Conservation (phyloP, 2,888 invertebrate genomes). For the Ramazzottius varieornatus region DNA sequence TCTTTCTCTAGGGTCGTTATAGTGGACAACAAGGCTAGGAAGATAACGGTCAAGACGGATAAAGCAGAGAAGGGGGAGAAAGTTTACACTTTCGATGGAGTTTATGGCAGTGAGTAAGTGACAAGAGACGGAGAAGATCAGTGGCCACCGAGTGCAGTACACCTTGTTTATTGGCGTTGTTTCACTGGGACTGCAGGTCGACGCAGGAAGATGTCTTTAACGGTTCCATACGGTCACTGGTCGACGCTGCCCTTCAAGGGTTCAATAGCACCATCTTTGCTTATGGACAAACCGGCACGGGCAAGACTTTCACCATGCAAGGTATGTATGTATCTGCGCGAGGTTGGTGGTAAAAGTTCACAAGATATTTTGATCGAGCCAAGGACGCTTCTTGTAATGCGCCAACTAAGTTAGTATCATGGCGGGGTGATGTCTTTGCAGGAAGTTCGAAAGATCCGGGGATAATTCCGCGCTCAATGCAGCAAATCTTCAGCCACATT, state of each 20-base stretch:
- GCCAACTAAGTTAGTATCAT: slow-evolving; percentile 7
- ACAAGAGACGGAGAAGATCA: neutral
- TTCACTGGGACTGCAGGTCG: slow-evolving; percentile 29
- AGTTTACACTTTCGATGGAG: slow-evolving; percentile 87
- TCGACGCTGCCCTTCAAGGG: slow-evolving; percentile 78
- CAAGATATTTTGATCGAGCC: too few relatives aligned
- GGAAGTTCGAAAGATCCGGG: slow-evolving; percentile 1
- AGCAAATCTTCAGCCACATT: slow-evolving; percentile 88
- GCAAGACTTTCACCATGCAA: slow-evolving; percentile 44
- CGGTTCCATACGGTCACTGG: slow-evolving; percentile 75
- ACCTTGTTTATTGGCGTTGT: neutral
- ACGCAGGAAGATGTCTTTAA: slow-evolving; percentile 77
- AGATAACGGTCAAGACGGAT: neutral
- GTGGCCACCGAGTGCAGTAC: neutral
- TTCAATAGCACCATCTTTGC: slow-evolving; percentile 99
- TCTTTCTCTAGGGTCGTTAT: slow-evolving; percentile 37
- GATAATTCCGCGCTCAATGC: slow-evolving; percentile 72
- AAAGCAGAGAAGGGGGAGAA: slow-evolving; percentile 19
- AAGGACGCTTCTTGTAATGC: too few relatives aligned
- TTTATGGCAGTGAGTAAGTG: slow-evolving; percentile 55
- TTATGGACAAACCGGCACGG: slow-evolving; percentile 95
- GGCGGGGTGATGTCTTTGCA: slow-evolving; percentile 5
- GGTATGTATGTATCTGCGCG: too few relatives aligned
- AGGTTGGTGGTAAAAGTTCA: too few relatives aligned
- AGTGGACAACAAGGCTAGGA: slow-evolving; percentile 36